Evolutionary conservation across 2,888 invertebrate species (phyloP).

Genomic region (Elysia crispata): DNA sequence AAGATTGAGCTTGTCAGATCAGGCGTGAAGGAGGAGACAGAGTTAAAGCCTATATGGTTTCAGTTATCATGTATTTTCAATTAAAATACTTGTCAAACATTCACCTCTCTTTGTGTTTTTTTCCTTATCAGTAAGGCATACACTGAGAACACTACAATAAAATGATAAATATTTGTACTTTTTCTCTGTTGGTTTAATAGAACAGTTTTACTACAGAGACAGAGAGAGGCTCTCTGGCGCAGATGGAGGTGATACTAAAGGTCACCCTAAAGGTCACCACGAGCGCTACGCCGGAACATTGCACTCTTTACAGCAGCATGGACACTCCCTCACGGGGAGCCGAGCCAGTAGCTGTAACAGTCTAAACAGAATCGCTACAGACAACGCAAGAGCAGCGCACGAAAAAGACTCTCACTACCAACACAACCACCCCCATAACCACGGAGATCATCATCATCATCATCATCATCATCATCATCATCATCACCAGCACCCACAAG

Average conservation of each 20-base stretch:
- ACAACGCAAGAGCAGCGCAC: not conserved
- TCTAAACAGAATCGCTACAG: constrained; percentile 3
- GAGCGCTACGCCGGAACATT: too few relatives aligned
- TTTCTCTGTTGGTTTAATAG: constrained; percentile 1
- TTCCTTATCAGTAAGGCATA: too few relatives aligned
- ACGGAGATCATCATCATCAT: not conserved
- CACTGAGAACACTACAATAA: too few relatives aligned
- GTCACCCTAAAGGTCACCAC: not conserved
- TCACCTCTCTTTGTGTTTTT: too few relatives aligned
- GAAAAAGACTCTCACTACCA: not conserved
- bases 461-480: constrained; percentile 1
- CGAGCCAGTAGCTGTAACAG: not conserved
- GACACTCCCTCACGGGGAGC: not conserved
- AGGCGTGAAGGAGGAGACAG: too few relatives aligned
- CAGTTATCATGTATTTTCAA: too few relatives aligned
- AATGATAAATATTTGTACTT: not conserved
- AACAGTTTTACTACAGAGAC: constrained; percentile 15
- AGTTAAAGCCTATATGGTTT: too few relatives aligned
- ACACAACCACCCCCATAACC: not conserved
- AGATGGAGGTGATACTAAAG: not conserved
- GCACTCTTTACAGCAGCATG: not conserved
- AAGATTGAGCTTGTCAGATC: too few relatives aligned
- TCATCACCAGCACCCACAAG: not conserved
- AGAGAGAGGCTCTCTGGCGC: not conserved
- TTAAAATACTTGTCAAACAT: too few relatives aligned